Evolutionary conservation across 2,797 vertebrate species (phyloP).

Genomic region (Sardinella longiceps): DNA sequence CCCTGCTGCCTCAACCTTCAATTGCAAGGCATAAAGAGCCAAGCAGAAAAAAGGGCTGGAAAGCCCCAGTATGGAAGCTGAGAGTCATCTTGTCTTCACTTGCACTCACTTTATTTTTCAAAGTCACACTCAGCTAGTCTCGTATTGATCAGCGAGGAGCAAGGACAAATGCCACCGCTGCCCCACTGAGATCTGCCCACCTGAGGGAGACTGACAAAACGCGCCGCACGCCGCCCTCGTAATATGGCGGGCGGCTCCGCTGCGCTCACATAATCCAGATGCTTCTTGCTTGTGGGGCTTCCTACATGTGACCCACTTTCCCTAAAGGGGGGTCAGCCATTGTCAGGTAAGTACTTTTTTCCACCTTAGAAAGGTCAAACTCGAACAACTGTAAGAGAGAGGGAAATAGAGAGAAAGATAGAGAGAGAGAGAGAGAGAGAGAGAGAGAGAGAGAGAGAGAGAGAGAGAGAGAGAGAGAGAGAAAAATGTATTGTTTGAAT

Average conservation of each 20-base stretch:
- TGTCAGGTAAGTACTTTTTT: neutral
- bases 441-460: slow-evolving; percentile 30
- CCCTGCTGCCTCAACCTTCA: neutral
- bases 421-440: neutral
- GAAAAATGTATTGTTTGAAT: too few species aligned
- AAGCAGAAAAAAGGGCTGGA: neutral
- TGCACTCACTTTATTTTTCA: neutral
- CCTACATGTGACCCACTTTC: neutral
- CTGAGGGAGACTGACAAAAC: slow-evolving; percentile 17
- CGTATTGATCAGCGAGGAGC: neutral
- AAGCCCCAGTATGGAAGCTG: too few species aligned
- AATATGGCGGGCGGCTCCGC: neutral
- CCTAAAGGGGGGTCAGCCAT: neutral
- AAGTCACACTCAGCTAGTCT: slow-evolving; percentile 17
- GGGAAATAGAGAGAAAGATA: neutral
- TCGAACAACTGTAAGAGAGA: slow-evolving; percentile 7
- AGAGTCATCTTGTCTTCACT: neutral
- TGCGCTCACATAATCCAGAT: neutral
- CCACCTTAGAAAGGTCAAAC: neutral
- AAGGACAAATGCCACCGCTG: slow-evolving; percentile 9
- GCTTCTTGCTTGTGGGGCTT: neutral
- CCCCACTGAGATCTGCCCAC: neutral
- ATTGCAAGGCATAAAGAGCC: neutral
- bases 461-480: neutral
- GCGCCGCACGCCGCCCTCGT: neutral